A percentile compares a stretch with the other conserved stretches of the same genome.
phyloP scores from a whole-genome alignment of 2,888 invertebrate genomes.

The Chydorus sphaericus region DNA sequence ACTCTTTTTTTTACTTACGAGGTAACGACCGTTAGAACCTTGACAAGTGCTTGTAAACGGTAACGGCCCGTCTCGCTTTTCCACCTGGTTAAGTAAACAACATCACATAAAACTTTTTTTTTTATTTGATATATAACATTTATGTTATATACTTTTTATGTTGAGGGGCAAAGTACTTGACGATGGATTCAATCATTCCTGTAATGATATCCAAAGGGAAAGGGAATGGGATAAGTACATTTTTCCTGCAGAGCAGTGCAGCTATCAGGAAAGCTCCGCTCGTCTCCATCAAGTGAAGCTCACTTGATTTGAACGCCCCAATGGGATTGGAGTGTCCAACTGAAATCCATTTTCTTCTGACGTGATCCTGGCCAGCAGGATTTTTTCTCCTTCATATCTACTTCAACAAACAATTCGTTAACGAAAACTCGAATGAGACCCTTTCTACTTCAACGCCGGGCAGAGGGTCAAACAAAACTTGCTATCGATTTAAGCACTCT shows the following conservation, averaged over 20 bases:
- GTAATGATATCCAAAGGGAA: neutral
- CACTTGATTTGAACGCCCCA: neutral
- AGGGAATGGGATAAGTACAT: conserved; percentile 3
- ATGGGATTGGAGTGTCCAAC: neutral
- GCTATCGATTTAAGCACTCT: no score
- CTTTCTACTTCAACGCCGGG: no score
- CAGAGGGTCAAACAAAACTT: no score
- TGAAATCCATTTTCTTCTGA: neutral
- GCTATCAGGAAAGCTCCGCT: neutral
- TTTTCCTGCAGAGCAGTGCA: neutral
- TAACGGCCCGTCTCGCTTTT: neutral
- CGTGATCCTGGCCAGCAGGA: neutral
- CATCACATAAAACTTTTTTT: no score
- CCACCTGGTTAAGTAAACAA: neutral
- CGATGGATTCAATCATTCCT: neutral
- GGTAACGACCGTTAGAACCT: neutral
- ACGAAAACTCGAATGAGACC: no score
- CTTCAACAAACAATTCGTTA: neutral
- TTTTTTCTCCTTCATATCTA: conserved; percentile 7
- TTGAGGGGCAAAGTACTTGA: neutral
- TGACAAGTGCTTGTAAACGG: neutral
- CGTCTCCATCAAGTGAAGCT: conserved; percentile 1
- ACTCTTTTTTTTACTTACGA: no score
- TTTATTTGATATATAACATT: no score
- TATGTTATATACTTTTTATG: neutral